A percentile compares a stretch with the other conserved stretches of the same genome.
Conservation (phyloP, 2,888 invertebrate genomes). For the Eupithecia vulgata region DNA sequence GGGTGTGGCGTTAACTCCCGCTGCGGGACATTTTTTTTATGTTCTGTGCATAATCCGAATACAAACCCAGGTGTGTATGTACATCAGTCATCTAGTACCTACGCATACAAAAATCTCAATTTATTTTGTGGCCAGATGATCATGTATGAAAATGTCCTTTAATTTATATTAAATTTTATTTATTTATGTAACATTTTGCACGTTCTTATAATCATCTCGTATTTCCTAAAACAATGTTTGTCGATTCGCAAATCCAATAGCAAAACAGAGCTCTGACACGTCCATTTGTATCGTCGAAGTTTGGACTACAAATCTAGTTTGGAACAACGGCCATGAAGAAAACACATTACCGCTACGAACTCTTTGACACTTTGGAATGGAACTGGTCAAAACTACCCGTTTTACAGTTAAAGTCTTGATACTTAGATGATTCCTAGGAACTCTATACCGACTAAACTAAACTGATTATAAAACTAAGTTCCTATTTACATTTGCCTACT, state of each 20-base stretch:
- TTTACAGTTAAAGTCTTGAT: neutral
- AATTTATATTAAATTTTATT: neutral
- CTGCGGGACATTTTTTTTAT: no score
- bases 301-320: constrained; percentile 42
- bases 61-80: no score
- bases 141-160: no score
- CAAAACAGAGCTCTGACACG: constrained; percentile 33
- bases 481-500: no score
- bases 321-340: constrained; percentile 29
- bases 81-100: no score
- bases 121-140: no score
- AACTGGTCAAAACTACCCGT: constrained; percentile 6
- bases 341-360: constrained; percentile 30
- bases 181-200: neutral
- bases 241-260: constrained; percentile 15
- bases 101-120: no score
- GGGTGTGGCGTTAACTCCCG: neutral
- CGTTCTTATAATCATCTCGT: neutral
- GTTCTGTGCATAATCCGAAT: no score
- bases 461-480: neutral
- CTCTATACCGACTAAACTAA: neutral
- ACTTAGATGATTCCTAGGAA: neutral
- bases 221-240: neutral
- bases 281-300: constrained; percentile 41
- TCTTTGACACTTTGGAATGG: constrained; percentile 28